Base-by-base conservation (phyloP, 2,797 vertebrate species). In the Dendrocincla tyrannina region DNA sequence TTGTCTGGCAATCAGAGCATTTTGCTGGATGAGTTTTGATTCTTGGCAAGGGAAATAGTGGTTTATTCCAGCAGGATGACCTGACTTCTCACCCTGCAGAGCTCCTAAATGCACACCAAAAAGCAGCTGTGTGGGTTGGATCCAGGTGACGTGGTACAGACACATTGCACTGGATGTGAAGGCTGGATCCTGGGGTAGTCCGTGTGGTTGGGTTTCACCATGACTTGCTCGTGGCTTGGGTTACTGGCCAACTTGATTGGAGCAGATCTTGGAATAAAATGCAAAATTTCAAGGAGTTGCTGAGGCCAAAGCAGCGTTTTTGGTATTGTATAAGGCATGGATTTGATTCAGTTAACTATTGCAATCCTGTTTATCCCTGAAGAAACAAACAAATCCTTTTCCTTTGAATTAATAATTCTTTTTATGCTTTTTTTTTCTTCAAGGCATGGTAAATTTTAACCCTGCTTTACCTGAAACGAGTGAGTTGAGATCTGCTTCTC, bases 71-170 rank as follows among this genome's bases (percentile, higher is more conserved):
- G 15, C 20, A 35, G 17, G 47, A 28, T 13, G 17, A 81, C 32
- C 33, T 67, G 55, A 33, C 28, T 62, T 86, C n/a, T 84, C 30
- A 53, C 13, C 11, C 22, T 68, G 35, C 35, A 52, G 44, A 30
- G 19, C n/a, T 69, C 25, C 24, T 37, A 6, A 27, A 37, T 1
- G 24, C 33, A 59, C 24, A 17, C 24, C 27, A 37, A 25, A 25
- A 25, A 59, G 56, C 33, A 59, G 35, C 35, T 27, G 11, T 24
- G 10, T 17, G 47, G 33, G 53, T 37, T 60, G 13, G 17, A 58
- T 28, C 50, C 25, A 41, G 39, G 49, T 0, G 1, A 52, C 0
- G 1, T 5, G 42, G 55, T 30, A 42, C 64, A 85, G 14, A 18
- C 0, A 3, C 64, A n/a, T 56, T 56, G 42, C 10, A 13, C 12